Base-by-base conservation (phyloP, 1,140 invertebrate species). In the Apocrypta bakeri region DNA sequence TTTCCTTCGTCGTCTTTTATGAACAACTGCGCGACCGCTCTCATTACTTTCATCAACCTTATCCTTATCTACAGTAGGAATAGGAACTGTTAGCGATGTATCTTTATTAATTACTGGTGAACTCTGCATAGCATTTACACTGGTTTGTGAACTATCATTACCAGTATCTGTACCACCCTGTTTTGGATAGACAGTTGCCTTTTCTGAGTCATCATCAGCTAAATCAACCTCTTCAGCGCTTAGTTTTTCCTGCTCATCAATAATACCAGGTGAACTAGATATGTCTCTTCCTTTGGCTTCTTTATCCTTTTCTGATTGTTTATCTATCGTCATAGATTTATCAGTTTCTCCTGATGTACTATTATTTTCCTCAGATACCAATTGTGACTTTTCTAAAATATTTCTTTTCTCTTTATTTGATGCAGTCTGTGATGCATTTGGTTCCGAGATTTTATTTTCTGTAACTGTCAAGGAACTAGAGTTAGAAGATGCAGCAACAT, bases 141-240 rank as follows among this genome's bases (percentile, higher is more conserved):
- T 73, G 7, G 1, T 61, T 73, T 80, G 37, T 17, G n/a, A 42
- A 11, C 0, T 31, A 48, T 81, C 31, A 77, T 29, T 31, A 77
- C 80, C 37, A 11, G 2, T 31, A 48, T 81, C 31, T 73, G n/a
- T 31, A 77, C 80, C 37, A 77, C 33, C n/a, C 8, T 83, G 12
- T 24, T 72, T 79, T 25, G 71, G 56, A 29, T 7, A 79, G 25
- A 1, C 21, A 40, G 14, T 37, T 29, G 9, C 6, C 21, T 3
- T 66, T 73, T 80, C 48, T 33, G 42, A 8, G 14, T 83, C 82
- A 76, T 83, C 77, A 29, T 83, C 82, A 6, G 75, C 68, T 48
- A 83, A 75, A 75, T 83, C 82, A n/a, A 83, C 77, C 79, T 83
- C 82, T 80, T 83, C 82, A 61, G 80, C 68, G 21, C 11, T 84